Base-by-base conservation (phyloP, 92 coral and sea anemone species). In the Muricea muricata region DNA sequence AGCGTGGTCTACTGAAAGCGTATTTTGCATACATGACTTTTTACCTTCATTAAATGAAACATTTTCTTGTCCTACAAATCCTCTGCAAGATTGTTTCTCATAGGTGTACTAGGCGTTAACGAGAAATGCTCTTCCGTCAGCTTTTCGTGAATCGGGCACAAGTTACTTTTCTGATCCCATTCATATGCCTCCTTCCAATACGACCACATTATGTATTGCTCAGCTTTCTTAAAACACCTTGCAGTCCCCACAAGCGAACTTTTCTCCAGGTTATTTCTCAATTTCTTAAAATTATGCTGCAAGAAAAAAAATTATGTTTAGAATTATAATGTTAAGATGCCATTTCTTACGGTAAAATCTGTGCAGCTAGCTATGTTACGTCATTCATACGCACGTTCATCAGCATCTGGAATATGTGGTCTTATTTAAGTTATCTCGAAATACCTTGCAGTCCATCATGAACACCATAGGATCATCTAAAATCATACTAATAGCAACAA, bases 251-350 rank as follows among this genome's bases (percentile, higher is more conserved):
- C 20, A 12, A 3, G 1, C 60, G 83, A 82, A 21, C 84, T 74
- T 72, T 88, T 76, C 39, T 74, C 78, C 1, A 88, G 14, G 26
- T 88, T 88, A 80, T 88, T 88, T 7, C 91, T 33, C n/a, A 88
- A 68, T 67, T 88, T 88, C 71, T 88, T 88, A 80, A 88, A 60
- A 42, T 88, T 88, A 30, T 88, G 91, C 91, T 87, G 78, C 17
- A 73, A 54, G 48, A 71, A 42, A 42, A 42, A 6, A 42, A 42
- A 42, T 42, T 14, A 42, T n/a, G n/a, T n/a, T n/a, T 42, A 42
- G 14, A 21, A 7, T 11, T 7, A 48, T 20, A 2, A 48, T 48
- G 12, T 7, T 2, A 11, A 48, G 18, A 8, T 17, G 56, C 18
- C 56, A 48, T 8, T 17, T 39, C 45, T 39, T 39, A 48, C 12